These are phyloP conservation scores for Apamea crenata DNA, from an alignment of 2,888 invertebrate genomes.

Conservation along the genomic window DNA sequence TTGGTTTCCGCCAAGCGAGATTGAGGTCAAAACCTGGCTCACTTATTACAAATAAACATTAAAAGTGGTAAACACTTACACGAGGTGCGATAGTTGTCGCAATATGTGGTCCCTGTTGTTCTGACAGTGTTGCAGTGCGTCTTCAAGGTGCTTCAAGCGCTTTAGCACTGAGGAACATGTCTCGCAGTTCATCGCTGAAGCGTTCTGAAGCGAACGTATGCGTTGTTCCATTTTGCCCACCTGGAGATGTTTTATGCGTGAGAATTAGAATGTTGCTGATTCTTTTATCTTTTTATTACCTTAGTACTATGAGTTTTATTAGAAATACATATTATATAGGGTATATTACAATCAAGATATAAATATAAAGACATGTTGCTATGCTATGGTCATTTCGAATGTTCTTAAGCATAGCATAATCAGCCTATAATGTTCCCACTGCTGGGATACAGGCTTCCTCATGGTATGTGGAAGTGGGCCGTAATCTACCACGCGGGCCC, in stretches of 20 bases:
- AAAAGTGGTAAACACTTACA: slow-evolving; percentile 92
- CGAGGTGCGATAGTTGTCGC: slow-evolving; percentile 94
- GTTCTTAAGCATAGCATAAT: too few species aligned
- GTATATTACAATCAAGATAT: not conserved
- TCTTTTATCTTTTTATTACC: not conserved
- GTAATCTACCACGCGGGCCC: too few species aligned
- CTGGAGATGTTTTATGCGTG: slow-evolving; percentile 78
- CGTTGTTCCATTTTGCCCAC: slow-evolving; percentile 93
- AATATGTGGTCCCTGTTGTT: slow-evolving; percentile 92
- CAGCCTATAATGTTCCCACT: too few species aligned
- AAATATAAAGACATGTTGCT: not conserved
- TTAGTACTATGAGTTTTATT: not conserved
- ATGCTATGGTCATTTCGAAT: not conserved
- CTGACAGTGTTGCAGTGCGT: slow-evolving; percentile 90
- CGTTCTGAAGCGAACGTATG: slow-evolving; percentile 92
- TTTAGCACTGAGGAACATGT: slow-evolving; percentile 92
- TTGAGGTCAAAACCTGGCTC: too few species aligned
- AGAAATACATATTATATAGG: not conserved
- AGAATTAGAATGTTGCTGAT: not conserved
- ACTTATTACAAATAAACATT: not conserved
- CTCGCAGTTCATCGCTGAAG: slow-evolving; percentile 92
- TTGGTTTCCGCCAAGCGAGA: not conserved
- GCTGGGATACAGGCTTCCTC: too few species aligned
- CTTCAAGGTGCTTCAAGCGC: slow-evolving; percentile 92
- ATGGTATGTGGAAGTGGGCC: too few species aligned